phyloP scores from a whole-genome alignment of 2,113 vertebrate genomes.

The Petrocephalus microphthalmus region DNA sequence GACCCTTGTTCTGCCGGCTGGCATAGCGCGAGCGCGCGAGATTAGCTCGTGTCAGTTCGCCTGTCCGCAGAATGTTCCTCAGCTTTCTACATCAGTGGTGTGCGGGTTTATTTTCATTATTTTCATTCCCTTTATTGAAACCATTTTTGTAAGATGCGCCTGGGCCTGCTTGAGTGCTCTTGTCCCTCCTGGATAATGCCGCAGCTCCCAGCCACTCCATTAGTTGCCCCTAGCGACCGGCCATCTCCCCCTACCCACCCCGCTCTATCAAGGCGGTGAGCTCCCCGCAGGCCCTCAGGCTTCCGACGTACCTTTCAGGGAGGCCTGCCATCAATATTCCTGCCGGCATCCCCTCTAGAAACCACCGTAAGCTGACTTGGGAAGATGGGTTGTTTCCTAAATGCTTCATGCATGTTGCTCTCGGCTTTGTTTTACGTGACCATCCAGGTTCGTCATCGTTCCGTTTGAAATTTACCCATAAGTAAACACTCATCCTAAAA shows the following conservation, averaged over 20 bases:
- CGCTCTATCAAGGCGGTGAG: conserved; percentile 71
- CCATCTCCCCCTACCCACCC: conserved; percentile 68
- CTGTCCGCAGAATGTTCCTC: not conserved
- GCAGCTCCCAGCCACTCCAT: conserved; percentile 87
- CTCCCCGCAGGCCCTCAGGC: conserved; percentile 36
- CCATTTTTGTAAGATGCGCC: conserved; percentile 71
- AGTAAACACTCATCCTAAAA: not conserved
- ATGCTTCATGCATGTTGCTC: not conserved
- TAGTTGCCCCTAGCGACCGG: conserved; percentile 96
- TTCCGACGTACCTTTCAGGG: conserved; percentile 12
- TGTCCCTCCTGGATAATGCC: conserved; percentile 83
- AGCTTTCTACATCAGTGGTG: conserved; percentile 40
- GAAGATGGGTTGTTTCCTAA: not conserved
- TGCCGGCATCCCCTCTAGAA: not conserved
- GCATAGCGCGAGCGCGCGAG: not conserved
- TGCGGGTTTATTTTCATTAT: conserved; percentile 50
- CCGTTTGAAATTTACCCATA: not conserved
- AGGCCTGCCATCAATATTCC: not conserved
- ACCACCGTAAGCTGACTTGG: not conserved
- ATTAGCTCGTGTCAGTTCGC: not conserved
- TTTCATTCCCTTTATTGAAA: conserved; percentile 58
- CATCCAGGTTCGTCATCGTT: not conserved
- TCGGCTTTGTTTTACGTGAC: not conserved
- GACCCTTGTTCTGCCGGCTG: not conserved
- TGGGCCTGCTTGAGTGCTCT: conserved; percentile 85